Evolutionary conservation across 2,113 vertebrate species (phyloP).

Genomic region (Petromus typicus): DNA sequence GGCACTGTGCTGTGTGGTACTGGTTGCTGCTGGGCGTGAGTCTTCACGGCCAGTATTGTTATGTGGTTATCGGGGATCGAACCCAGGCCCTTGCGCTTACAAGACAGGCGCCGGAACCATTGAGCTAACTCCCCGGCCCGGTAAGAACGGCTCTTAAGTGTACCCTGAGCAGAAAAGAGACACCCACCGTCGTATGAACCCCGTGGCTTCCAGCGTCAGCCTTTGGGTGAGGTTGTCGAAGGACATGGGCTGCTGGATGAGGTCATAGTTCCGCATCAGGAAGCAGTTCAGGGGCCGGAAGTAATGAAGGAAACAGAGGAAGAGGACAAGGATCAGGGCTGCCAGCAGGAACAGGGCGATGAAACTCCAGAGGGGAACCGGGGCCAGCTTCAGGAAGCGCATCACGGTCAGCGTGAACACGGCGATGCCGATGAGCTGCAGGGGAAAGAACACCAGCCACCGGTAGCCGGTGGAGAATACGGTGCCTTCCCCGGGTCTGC

Average conservation of each 20-base stretch:
- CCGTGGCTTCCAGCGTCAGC: constrained; percentile 88
- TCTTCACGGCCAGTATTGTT: no score
- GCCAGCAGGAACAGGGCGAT: constrained; percentile 67
- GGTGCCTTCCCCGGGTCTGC: constrained; percentile 88
- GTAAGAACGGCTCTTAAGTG: fast-evolving
- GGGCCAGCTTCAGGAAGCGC: constrained; percentile 74
- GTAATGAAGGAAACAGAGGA: constrained; percentile 80
- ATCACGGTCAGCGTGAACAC: constrained; percentile 79
- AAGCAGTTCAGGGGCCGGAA: constrained; percentile 92
- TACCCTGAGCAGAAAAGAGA: fast-evolving
- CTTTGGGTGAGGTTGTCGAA: constrained; percentile 91
- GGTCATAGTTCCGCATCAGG: constrained; percentile 87
- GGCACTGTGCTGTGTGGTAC: no score
- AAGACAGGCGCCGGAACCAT: no score
- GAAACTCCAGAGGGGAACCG: constrained; percentile 52
- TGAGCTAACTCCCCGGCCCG: no score
- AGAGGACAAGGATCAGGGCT: not conserved
- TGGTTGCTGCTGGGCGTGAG: no score
- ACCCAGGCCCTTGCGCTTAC: no score
- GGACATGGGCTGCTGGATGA: constrained; percentile 90
- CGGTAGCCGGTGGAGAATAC: constrained; percentile 82
- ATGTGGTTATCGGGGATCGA: no score
- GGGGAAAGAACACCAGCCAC: constrained; percentile 54
- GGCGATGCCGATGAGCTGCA: constrained; percentile 59
- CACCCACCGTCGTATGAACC: constrained; percentile 89